Conservation (phyloP, 2,797 vertebrate genomes). For the Enteromius mattozi region DNA sequence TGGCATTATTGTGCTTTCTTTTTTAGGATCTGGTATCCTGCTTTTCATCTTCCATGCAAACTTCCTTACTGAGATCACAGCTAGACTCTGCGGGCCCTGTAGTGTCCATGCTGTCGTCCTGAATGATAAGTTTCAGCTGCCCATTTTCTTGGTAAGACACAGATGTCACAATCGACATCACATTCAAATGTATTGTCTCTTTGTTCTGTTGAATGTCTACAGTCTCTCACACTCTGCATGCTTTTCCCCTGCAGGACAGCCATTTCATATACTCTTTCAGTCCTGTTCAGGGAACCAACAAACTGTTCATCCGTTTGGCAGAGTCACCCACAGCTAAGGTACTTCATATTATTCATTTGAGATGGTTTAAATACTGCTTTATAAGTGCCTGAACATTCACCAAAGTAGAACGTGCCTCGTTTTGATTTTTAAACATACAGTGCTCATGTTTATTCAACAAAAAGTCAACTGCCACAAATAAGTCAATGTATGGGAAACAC, state of each 20-base stretch:
- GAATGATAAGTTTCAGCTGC: slow-evolving; percentile 98
- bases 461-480: background rate
- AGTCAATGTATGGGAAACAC: background rate
- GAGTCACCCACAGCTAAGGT: slow-evolving; percentile 94
- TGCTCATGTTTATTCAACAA: background rate
- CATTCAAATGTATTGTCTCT: background rate
- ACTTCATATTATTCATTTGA: slow-evolving; percentile 43
- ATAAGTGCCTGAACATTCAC: background rate
- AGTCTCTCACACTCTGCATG: slow-evolving; percentile 37
- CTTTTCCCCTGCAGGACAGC: slow-evolving; percentile 83
- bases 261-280: slow-evolving; percentile 99
- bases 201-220: background rate
- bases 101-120: slow-evolving; percentile 96
- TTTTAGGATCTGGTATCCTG: slow-evolving; percentile 89
- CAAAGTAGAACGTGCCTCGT: background rate
- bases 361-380: background rate
- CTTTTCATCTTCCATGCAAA: slow-evolving; percentile 96
- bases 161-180: background rate
- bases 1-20: slow-evolving; percentile 9
- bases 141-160: slow-evolving; percentile 90
- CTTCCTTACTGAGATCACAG: slow-evolving; percentile 87
- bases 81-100: slow-evolving; percentile 92
- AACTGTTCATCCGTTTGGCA: slow-evolving; percentile 90
- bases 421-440: background rate
- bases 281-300: slow-evolving; percentile 89